Conservation (phyloP, 2,888 invertebrate genomes). For the Acleris literana region DNA sequence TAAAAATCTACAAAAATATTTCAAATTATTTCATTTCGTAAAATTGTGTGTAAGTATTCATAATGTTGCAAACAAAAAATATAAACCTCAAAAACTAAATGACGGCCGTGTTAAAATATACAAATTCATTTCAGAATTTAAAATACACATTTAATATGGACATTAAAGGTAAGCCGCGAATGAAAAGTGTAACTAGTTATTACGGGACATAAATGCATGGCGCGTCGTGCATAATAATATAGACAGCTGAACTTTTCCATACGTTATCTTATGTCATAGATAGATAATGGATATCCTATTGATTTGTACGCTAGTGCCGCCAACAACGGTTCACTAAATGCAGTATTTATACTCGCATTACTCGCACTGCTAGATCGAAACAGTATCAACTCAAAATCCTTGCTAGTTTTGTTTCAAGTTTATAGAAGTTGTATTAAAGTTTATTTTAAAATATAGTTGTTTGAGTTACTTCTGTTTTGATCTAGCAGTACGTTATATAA, state of each 20-base stretch:
- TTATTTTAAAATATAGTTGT: too few species aligned
- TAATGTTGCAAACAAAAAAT: not conserved
- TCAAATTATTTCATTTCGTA: too few species aligned
- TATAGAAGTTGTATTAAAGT: too few species aligned
- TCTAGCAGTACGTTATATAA: too few species aligned
- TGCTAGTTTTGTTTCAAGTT: too few species aligned
- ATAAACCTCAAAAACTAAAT: not conserved
- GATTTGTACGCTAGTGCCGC: slow-evolving; percentile 5
- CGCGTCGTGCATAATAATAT: slow-evolving; percentile 20
- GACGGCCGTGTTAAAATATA: not conserved
- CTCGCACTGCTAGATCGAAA: too few species aligned
- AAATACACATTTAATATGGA: slow-evolving; percentile 12
- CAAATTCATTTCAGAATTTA: not conserved
- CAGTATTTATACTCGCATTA: not conserved
- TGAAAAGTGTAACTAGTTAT: slow-evolving; percentile 26
- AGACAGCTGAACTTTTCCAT: slow-evolving; percentile 19
- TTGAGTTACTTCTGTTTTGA: too few species aligned
- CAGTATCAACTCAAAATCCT: too few species aligned
- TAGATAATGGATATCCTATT: slow-evolving; percentile 20
- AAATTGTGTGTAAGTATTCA: too few species aligned
- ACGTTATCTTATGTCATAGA: slow-evolving; percentile 17
- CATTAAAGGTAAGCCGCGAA: slow-evolving; percentile 6
- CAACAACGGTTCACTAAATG: not conserved
- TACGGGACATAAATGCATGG: slow-evolving; percentile 24
- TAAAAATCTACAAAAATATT: too few species aligned